phyloP scores from a whole-genome alignment of 2,888 invertebrate species.

The Leucozona laternaria region DNA sequence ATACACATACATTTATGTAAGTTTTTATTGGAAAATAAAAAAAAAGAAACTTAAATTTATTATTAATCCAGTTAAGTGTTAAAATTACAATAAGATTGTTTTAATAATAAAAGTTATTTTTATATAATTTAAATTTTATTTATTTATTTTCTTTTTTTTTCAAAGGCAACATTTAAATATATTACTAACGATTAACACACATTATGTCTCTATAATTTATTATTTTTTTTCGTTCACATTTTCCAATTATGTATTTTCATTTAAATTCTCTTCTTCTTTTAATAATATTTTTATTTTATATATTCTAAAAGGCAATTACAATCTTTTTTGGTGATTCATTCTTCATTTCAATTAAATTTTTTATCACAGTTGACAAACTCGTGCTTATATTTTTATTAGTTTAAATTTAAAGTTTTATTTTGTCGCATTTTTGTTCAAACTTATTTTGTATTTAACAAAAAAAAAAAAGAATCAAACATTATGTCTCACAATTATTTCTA shows the following conservation, averaged over 20 bases:
- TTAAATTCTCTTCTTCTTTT: constrained; percentile 33
- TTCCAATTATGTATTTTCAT: constrained; percentile 21
- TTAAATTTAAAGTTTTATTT: constrained; percentile 37
- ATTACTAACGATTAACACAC: constrained; percentile 63
- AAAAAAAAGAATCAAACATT: constrained; percentile 1
- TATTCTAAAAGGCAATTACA: constrained; percentile 72
- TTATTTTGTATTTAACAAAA: background rate
- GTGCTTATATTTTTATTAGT: constrained; percentile 40
- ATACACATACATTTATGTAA: too few relatives aligned
- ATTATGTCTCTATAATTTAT: constrained; percentile 22
- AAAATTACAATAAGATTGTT: constrained; percentile 63
- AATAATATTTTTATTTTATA: constrained; percentile 29
- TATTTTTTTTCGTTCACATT: background rate
- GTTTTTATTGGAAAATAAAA: constrained; percentile 73
- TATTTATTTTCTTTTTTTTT: constrained; percentile 34
- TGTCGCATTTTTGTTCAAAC: background rate
- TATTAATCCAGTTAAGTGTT: constrained; percentile 56
- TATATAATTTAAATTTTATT: constrained; percentile 28
- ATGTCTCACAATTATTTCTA: background rate
- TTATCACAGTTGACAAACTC: constrained; percentile 74
- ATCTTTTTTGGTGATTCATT: constrained; percentile 60
- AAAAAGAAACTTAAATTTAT: constrained; percentile 66
- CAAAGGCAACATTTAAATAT: constrained; percentile 70
- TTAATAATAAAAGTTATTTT: constrained; percentile 23
- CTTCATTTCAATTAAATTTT: constrained; percentile 56